Base-by-base conservation (phyloP, 1,140 invertebrate genomes). In the Leptinotarsa lineolata region DNA sequence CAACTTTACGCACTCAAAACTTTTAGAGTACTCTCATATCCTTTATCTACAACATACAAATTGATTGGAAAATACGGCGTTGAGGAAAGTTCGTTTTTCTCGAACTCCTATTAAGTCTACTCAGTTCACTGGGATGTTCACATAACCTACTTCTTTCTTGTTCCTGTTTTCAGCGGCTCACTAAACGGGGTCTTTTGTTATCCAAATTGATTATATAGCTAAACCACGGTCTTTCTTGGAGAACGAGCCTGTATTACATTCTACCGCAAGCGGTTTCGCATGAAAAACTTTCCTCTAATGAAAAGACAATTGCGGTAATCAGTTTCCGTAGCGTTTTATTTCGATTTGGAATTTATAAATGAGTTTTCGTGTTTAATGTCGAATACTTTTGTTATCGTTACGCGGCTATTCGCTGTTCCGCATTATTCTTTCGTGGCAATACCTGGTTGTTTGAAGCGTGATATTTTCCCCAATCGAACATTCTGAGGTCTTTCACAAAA, bases 61-160 rank as follows among this genome's bases (percentile, higher is more conserved):
- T 61, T 61, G 63, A 64, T 64, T 72, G 61, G 63, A 72, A 72
- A 72, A 59, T 65, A 65, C 20, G 20, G 48, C 46, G 22, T 39
- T 68, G 21, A 22, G 20, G 18, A 39, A 68, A 48, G 48, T 48
- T 58, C n/a, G 24, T 68, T 68, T 58, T 48, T 54, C 48, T 48
- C 67, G 11, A 58, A 46, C 67, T 68, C 16, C 45, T 39, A 58
- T 70, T 68, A 54, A 45, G 45, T 54, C 48, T n/a, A 24, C 20
- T 21, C n/a, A 70, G 21, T 58, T 70, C 22, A 58, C 48, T 8
- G 16, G 30, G 68, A 58, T 58, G 68, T 24, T 48, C 54, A 58
- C 24, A 54, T 48, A 24, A 24, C 24, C 21, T 58, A 48, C 20
- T 54, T 45, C 22, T 21, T 54, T 30, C 54, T 24, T 54, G n/a